Evolutionary conservation across 2,888 invertebrate species (phyloP).

Genomic region (Sthenelais limicola): DNA sequence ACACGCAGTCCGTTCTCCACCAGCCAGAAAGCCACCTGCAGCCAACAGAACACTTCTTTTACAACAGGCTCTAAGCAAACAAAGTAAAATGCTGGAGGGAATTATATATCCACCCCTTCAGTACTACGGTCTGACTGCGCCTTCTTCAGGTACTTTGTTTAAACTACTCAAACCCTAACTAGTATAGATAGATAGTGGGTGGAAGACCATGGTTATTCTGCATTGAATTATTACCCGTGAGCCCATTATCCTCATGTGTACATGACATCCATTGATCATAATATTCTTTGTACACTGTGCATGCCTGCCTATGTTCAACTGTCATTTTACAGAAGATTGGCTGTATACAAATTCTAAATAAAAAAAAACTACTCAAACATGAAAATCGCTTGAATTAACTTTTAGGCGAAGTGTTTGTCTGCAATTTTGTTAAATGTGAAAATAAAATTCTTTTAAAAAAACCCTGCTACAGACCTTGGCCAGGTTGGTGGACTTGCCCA

Average conservation of each 20-base stretch:
- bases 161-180: not conserved
- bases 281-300: no score
- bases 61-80: not conserved
- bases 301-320: no score
- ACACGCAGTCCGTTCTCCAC: conserved; percentile 97
- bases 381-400: no score
- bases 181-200: not conserved
- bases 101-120: not conserved
- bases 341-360: no score
- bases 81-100: not conserved
- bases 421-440: no score
- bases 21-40: conserved; percentile 95
- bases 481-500: conserved; percentile 98
- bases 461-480: conserved; percentile 80
- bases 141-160: not conserved
- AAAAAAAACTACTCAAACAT: not conserved
- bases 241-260: no score
- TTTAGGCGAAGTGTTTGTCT: no score
- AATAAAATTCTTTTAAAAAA: not conserved
- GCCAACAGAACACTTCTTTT: conserved; percentile 4
- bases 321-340: no score
- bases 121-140: not conserved
- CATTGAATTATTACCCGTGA: no score
- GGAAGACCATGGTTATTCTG: no score
- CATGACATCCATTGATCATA: no score